These are phyloP conservation scores for Sigmodon hispidus DNA, from an alignment of 2,113 vertebrate genomes.

Conservation along the genomic window DNA sequence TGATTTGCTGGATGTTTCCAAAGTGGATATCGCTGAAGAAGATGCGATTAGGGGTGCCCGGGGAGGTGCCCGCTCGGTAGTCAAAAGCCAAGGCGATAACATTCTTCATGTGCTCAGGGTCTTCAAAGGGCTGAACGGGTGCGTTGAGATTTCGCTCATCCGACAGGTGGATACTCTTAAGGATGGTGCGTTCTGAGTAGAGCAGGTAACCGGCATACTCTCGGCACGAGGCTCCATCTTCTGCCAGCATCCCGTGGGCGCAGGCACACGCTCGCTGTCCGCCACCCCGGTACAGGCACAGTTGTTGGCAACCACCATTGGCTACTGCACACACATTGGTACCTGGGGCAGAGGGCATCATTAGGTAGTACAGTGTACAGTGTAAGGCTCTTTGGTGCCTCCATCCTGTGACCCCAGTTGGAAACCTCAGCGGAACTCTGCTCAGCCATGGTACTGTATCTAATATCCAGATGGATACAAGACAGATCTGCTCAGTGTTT, in stretches of 20 bases:
- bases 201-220: conserved; percentile 98
- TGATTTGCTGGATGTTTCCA: conserved; percentile 99
- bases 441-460: background rate
- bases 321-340: conserved; percentile 94
- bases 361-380: background rate
- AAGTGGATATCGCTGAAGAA: conserved; percentile 99
- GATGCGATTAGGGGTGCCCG: conserved; percentile 92
- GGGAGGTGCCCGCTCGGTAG: conserved; percentile 88
- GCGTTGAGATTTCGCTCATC: conserved; percentile 97
- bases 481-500: background rate
- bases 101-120: conserved; percentile 97
- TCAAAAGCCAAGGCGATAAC: conserved; percentile 97
- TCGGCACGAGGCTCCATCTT: conserved; percentile 91
- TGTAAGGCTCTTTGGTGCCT: background rate
- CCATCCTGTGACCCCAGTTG: background rate
- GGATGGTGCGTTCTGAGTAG: conserved; percentile 97
- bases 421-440: background rate
- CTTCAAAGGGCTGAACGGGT: conserved; percentile 97
- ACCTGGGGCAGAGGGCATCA: conserved; percentile 83
- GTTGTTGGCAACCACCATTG: conserved; percentile 95
- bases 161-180: conserved; percentile 97
- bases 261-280: conserved; percentile 93
- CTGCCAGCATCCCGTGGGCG: conserved; percentile 95
- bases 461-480: background rate
- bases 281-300: conserved; percentile 93